phyloP scores from a whole-genome alignment of 2,113 vertebrate species.

The Apodemus speciosus region DNA sequence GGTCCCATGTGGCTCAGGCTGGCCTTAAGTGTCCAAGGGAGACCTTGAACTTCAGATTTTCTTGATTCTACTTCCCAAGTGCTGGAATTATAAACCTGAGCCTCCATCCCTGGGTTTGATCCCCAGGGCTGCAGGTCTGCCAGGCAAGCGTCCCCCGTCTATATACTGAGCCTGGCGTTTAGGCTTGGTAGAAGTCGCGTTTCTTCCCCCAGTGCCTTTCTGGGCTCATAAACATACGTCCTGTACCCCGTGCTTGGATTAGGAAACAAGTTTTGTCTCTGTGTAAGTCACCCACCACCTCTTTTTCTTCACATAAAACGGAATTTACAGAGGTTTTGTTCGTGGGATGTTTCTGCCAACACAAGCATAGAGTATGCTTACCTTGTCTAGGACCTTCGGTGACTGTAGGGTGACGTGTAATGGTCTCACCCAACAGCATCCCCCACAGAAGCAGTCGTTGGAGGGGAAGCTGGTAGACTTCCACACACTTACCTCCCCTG shows the following conservation, averaged over 20 bases:
- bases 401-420: accelerated
- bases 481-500: slow-evolving; percentile 81
- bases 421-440: accelerated
- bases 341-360: slow-evolving; percentile 21
- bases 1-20: not conserved
- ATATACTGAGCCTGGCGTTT: too few species aligned
- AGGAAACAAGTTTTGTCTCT: not conserved
- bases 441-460: not conserved
- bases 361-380: accelerated
- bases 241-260: not conserved
- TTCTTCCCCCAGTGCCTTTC: not conserved
- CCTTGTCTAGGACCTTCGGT: not conserved
- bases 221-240: not conserved
- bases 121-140: not conserved
- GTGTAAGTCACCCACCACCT: not conserved
- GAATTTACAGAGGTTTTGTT: not conserved
- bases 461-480: accelerated
- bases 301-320: slow-evolving; percentile 23
- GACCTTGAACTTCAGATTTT: not conserved
- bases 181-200: not conserved
- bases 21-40: not conserved
- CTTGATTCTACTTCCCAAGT: not conserved
- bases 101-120: not conserved
- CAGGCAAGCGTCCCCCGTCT: not conserved
- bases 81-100: not conserved